Evolutionary conservation across 2,888 invertebrate genomes (phyloP), one percentile per base, ranked within the genome.

Genomic region (Agapostemon virescens): DNA sequence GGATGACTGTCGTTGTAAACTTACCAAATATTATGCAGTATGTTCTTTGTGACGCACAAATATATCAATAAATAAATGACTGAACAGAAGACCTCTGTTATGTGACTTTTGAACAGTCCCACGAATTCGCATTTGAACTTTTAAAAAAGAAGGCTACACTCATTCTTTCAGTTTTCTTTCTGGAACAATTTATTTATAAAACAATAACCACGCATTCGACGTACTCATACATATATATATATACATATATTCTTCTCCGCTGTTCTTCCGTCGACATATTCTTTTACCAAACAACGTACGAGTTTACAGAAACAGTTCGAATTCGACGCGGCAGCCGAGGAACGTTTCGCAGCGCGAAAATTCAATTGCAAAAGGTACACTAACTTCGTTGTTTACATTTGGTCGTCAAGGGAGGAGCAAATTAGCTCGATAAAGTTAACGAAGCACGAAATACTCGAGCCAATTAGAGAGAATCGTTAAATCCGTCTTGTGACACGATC

Each of bases 21-120:
- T 49, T 52, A 58, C 61, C 52, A 58, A 67, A 36, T 82, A 72
- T 82, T 82, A 82, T 81, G 77, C 61, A 52, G 71, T 72, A 81
- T 74, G 64, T 64, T 69, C 64, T 75, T 52, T 82, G 74, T 82
- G 72, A 82, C 82, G 75, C 77, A 78, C 74, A 78, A 82, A 82
- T 78, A 78, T 78, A 70, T 40, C 40, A 82, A 83, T 83, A 83
- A 83, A 83, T 81, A 77, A 71, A 78, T 78, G 67, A 83, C 38
- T 75, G 69, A 78, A 69, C 55, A 63, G 82, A 76, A 69, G 72
- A 72, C 61, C 77, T 71, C 81, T 77, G 45, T 74, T 81, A 64
- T 77, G 58, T 79, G 55, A 82, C 74, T 75, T 82, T 69, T 73
- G 52, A 58, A 68, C 61, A 69, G 52, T 74, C 73, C 81, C 77